A percentile compares a stretch with the other conserved stretches of the same genome.
Evolutionary conservation across 2,113 vertebrate species (phyloP).

Genomic region (Scartelaos histophorus): DNA sequence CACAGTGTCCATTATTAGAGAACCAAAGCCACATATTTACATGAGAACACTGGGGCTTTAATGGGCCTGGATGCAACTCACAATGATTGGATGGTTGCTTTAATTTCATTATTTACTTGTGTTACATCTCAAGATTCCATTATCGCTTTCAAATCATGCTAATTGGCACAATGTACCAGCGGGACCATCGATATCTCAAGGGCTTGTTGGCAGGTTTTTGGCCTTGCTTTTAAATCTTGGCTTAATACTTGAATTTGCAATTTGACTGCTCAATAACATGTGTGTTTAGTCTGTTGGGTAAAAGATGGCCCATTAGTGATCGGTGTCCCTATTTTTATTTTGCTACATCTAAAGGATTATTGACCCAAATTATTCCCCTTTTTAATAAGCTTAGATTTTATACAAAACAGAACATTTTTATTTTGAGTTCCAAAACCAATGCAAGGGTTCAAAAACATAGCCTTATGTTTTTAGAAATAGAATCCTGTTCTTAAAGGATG

Average conservation of each 20-base stretch:
- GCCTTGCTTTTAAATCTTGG: constrained; percentile 66
- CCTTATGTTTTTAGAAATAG: not conserved
- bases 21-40: constrained; percentile 65
- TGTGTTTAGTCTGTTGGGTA: constrained; percentile 68
- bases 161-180: constrained; percentile 63
- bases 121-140: constrained; percentile 75
- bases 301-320: constrained; percentile 69
- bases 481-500: not conserved
- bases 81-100: constrained; percentile 63
- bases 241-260: constrained; percentile 69
- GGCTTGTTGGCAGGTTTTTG: constrained; percentile 63
- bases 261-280: constrained; percentile 62
- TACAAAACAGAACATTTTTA: constrained; percentile 8
- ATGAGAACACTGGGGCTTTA: constrained; percentile 72
- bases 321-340: constrained; percentile 72
- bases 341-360: constrained; percentile 70
- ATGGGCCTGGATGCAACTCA: constrained; percentile 62
- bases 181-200: constrained; percentile 73
- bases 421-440: not conserved
- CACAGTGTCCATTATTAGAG: constrained; percentile 64
- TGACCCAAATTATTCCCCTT: constrained; percentile 71
- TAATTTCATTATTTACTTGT: constrained; percentile 73
- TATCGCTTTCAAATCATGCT: constrained; percentile 65
- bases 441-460: not conserved
- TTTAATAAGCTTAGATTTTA: constrained; percentile 26